Base-by-base conservation (phyloP, 92 coral and sea anemone genomes). In the Palythoa grandiflora region DNA sequence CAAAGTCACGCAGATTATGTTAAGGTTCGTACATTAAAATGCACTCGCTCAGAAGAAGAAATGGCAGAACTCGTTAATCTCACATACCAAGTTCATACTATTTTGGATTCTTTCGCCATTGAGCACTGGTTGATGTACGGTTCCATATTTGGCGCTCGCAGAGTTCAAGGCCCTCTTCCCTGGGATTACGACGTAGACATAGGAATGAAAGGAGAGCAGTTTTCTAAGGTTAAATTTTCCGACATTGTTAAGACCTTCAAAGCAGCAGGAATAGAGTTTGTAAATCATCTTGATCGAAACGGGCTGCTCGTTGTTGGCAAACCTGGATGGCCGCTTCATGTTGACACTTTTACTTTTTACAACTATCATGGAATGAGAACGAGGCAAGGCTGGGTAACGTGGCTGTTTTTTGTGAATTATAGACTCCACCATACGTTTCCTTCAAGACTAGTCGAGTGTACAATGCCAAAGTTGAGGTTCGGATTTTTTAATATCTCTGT, bases 71-170 rank as follows among this genome's bases (percentile, higher is more conserved):
- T 93, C 4, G 44, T 93, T 35, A 77, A 91, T 37, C 73, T 93
- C 14, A 78, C 96, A 8, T 73, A 59, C 68, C 68, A 91, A 60
- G 71, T 93, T 38, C 96, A 91, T 85, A 73, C 15, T 52, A 89
- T 93, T 20, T 78, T 93, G 59, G 88, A 89, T 55, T 44, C 61
- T 19, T 73, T 91, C 50, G 68, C 68, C 16, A 68, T 93, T 15
- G 85, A 92, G 1, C 96, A 93, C 79, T 93, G 96, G 96, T 60
- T 93, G 68, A 91, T 91, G 94, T 93, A 93, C 78, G 96, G 96
- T 12, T 93, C 96, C n/a, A 83, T 93, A 5, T 89, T 90, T 85
- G 96, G 96, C 19, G 96, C 96, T 0, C 83, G 37, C 5, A 90
- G 96, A 2, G 81, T 61, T 3, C 71, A 88, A 36, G 91, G 78